These are phyloP conservation scores for Champsocephalus esox DNA, from an alignment of 2,797 vertebrate species.

Conservation along the genomic window DNA sequence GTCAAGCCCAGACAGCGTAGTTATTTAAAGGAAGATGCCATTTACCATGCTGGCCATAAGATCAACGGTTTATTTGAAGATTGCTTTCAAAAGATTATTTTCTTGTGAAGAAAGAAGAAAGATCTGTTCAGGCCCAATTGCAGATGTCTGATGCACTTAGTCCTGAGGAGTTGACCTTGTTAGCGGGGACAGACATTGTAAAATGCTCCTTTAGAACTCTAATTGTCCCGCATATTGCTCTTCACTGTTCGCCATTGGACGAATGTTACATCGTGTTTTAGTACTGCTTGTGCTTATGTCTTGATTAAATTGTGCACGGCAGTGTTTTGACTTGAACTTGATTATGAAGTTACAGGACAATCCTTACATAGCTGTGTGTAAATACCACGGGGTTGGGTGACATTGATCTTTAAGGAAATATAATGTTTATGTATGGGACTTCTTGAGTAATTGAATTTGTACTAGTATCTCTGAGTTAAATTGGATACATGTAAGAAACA, in stretches of 20 bases:
- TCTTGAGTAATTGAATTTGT: neutral
- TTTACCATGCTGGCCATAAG: conserved; percentile 65
- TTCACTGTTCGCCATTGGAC: conserved; percentile 51
- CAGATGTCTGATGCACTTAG: conserved; percentile 67
- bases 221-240: conserved; percentile 41
- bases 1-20: conserved; percentile 67
- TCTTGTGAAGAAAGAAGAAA: conserved; percentile 57
- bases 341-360: conserved; percentile 52
- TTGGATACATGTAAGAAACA: neutral
- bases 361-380: conserved; percentile 37
- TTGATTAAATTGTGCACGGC: conserved; percentile 57
- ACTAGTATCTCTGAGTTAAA: neutral
- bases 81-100: conserved; percentile 75
- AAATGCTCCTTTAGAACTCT: conserved; percentile 41
- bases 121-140: conserved; percentile 61
- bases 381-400: conserved; percentile 42
- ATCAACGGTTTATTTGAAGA: conserved; percentile 82
- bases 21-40: conserved; percentile 80
- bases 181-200: conserved; percentile 49
- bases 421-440: conserved; percentile 13
- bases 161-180: conserved; percentile 65
- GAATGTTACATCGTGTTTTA: conserved; percentile 49
- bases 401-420: conserved; percentile 42
- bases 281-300: conserved; percentile 22
- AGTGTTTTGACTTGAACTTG: conserved; percentile 52